Base-by-base conservation (phyloP, 2,888 invertebrate species). In the Dryomyza anilis region DNA sequence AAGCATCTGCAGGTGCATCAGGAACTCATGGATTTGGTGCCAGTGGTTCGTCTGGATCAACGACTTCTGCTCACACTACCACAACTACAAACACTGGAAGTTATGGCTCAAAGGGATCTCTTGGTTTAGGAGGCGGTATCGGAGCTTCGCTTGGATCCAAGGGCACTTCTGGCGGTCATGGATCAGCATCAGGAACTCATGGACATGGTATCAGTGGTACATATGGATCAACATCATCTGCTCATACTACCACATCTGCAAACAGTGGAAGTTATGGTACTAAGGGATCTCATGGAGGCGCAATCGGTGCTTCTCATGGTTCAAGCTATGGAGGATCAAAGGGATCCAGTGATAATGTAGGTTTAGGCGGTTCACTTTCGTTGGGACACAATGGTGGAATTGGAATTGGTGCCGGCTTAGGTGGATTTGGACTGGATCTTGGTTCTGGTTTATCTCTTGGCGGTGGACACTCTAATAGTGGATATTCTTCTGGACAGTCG, bases 391-490 rank as follows among this genome's bases (percentile, higher is more conserved):
- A 39, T 21, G 29, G 46, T 7, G 36, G 63, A 7, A 29, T 46
- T 12, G 36, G 45, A 7, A 19, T 48, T 25, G 56, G 56, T 21
- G 27, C 55, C 8, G 61, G 57, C 12, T 33, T 23, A n/a, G 23
- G 29, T 2, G 63, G 66, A 14, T 50, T 21, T 12, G 48, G 43
- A 12, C 19, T 33, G 2, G 53, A 39, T 12, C n/a, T 30, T 1
- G 62, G 23, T 16, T 6, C 43, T 30, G 45, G 45, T 8, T 45
- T 16, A 39, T 39, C 39, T 7, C 39, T n/a, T n/a, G 56, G 56
- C 4, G 56, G 46, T 29, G 57, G 60, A 12, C 59, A 46, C 19
- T 27, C 29, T 16, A 50, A 55, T 6, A 46, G 60, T 23, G 63
- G 57, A 5, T 25, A 33, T 56, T 39, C 39, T 14, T 39, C 39